Conservation (phyloP, 2,888 invertebrate species). For the Coleophora deauratella region DNA sequence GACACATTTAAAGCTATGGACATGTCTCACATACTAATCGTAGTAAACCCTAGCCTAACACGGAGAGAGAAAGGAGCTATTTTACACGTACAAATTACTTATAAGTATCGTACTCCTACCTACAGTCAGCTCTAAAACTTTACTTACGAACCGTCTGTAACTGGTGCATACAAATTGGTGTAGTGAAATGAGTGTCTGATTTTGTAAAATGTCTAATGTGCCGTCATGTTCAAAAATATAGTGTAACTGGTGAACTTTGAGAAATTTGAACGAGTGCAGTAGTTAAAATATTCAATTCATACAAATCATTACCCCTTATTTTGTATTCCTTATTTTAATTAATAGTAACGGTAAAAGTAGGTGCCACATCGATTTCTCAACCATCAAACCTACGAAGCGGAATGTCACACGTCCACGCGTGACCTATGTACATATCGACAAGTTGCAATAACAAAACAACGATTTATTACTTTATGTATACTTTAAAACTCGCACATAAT, state of each 20-base stretch:
- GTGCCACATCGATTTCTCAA: conserved; percentile 31
- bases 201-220: conserved; percentile 57
- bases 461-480: conserved; percentile 41
- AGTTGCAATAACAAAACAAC: conserved; percentile 65
- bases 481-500: conserved; percentile 56
- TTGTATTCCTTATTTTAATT: conserved; percentile 28
- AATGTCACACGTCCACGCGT: conserved; percentile 44
- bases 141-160: conserved; percentile 56
- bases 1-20: conserved; percentile 73
- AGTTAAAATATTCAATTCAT: conserved; percentile 54
- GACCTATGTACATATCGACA: conserved; percentile 63
- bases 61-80: conserved; percentile 66
- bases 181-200: conserved; percentile 60
- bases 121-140: conserved; percentile 62
- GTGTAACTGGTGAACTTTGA: conserved; percentile 49
- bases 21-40: conserved; percentile 66
- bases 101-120: conserved; percentile 37
- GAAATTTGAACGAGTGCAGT: conserved; percentile 59
- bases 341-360: conserved; percentile 37
- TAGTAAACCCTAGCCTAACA: conserved; percentile 63
- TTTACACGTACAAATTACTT: conserved; percentile 63
- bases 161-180: conserved; percentile 67
- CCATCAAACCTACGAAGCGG: conserved; percentile 43
- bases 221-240: conserved; percentile 57
- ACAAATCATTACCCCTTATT: conserved; percentile 42